Conservation (phyloP, 2,797 vertebrate genomes). For the Paramormyrops hopkinsi region DNA sequence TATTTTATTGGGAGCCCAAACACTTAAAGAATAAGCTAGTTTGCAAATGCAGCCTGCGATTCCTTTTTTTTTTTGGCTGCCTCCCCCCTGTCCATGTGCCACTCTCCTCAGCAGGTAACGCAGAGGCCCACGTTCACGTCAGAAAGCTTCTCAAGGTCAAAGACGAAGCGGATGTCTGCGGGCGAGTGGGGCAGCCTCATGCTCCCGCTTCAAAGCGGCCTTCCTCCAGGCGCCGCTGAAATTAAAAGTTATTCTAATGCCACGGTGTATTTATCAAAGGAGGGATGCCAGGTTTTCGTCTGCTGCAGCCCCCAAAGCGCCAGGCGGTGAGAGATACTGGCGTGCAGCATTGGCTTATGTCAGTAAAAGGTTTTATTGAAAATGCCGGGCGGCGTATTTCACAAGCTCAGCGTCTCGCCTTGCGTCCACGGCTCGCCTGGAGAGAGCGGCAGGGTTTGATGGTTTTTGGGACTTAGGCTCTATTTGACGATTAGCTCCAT, state of each 20-base stretch:
- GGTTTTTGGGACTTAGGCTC: not conserved
- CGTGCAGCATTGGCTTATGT: not conserved
- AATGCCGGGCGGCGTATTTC: not conserved
- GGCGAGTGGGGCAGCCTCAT: not conserved
- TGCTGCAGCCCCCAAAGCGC: not conserved
- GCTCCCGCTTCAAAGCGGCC: not conserved
- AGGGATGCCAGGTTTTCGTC: not conserved
- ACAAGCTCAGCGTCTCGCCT: not conserved
- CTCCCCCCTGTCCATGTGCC: not conserved
- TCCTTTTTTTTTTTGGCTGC: not conserved
- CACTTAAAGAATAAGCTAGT: not conserved
- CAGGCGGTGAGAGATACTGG: not conserved
- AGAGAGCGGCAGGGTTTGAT: not conserved
- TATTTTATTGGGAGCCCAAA: not conserved
- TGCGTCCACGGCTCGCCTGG: not conserved
- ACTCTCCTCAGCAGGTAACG: constrained; percentile 11
- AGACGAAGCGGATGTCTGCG: constrained; percentile 11
- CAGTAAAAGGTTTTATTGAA: not conserved
- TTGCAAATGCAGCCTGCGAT: not conserved
- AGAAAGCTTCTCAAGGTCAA: constrained; percentile 14
- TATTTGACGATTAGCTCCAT: not conserved
- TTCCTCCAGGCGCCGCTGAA: constrained; percentile 1
- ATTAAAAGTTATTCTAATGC: constrained; percentile 12
- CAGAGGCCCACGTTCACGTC: not conserved
- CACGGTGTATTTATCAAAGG: not conserved